These are phyloP conservation scores for Neolamprologus ventralis DNA, from an alignment of 2,113 vertebrate species.

Conservation along the genomic window DNA sequence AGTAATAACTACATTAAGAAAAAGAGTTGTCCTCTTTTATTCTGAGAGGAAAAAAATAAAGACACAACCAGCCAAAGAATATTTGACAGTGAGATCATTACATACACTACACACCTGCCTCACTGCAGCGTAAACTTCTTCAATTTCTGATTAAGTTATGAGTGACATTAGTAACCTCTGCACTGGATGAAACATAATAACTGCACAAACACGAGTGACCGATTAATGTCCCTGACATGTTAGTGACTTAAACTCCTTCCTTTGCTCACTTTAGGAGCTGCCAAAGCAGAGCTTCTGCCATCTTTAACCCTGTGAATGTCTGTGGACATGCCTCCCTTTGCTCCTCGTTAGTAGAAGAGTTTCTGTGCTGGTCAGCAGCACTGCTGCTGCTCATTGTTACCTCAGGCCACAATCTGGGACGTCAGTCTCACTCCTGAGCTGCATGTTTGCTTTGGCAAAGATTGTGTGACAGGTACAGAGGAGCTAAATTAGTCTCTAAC, in stretches of 20 bases:
- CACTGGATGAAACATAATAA: background rate
- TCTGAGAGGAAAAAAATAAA: background rate
- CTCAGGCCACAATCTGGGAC: background rate
- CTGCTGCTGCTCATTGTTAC: background rate
- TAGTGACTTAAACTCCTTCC: background rate
- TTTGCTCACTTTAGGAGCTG: background rate
- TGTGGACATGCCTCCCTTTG: background rate
- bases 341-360: background rate
- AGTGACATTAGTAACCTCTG: background rate
- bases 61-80: background rate
- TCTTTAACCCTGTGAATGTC: background rate
- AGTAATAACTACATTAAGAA: slow-evolving; percentile 4
- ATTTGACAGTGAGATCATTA: background rate
- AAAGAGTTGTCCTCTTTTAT: background rate
- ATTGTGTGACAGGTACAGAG: background rate
- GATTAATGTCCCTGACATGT: background rate
- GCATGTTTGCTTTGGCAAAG: background rate
- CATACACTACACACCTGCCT: background rate
- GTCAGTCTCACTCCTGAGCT: background rate
- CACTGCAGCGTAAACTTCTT: background rate
- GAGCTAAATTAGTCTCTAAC: background rate
- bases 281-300: background rate
- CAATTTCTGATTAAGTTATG: background rate
- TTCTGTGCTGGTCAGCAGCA: background rate
- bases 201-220: background rate